Percentiles rank a stretch among this genome's conserved stretches.
These are phyloP conservation scores for Hydriomena furcata DNA, from an alignment of 2,888 invertebrate species.

Conservation along the genomic window DNA sequence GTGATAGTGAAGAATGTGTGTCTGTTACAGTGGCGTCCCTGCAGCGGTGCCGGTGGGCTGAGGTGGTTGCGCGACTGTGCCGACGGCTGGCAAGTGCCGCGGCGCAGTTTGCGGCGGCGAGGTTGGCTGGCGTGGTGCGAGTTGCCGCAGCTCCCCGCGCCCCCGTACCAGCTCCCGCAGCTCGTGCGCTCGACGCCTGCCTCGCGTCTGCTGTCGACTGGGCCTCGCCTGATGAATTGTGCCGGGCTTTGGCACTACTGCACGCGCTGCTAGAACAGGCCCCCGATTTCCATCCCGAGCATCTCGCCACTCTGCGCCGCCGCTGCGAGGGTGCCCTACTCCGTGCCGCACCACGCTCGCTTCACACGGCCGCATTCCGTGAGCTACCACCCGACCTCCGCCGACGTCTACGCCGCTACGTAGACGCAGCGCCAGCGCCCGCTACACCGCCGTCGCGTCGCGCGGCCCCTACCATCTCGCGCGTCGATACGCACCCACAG, in stretches of 20 bases:
- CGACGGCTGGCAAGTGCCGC: slow-evolving; percentile 91
- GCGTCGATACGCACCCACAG: slow-evolving; percentile 31
- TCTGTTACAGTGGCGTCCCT: slow-evolving; percentile 82
- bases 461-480: slow-evolving; percentile 34
- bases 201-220: slow-evolving; percentile 90
- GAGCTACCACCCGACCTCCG: slow-evolving; percentile 61
- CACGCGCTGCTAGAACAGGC: slow-evolving; percentile 47
- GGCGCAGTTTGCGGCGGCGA: slow-evolving; percentile 90
- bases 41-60: slow-evolving; percentile 93
- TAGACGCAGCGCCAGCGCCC: slow-evolving; percentile 27
- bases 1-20: too few species aligned
- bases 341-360: slow-evolving; percentile 59
- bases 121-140: slow-evolving; percentile 90
- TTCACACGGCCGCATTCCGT: slow-evolving; percentile 59
- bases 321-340: slow-evolving; percentile 65
- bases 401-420: slow-evolving; percentile 50
- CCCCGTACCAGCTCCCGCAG: slow-evolving; percentile 47
- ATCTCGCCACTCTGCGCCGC: slow-evolving; percentile 49
- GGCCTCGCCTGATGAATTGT: slow-evolving; percentile 92
- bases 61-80: slow-evolving; percentile 89
- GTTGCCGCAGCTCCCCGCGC: slow-evolving; percentile 77
- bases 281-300: slow-evolving; percentile 46
- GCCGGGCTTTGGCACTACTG: slow-evolving; percentile 87
- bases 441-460: slow-evolving; percentile 33
- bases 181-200: slow-evolving; percentile 87